Evolutionary conservation across 2,113 vertebrate genomes (phyloP), one percentile per base, ranked within the genome.

Genomic region (Corynorhinus townsendii): DNA sequence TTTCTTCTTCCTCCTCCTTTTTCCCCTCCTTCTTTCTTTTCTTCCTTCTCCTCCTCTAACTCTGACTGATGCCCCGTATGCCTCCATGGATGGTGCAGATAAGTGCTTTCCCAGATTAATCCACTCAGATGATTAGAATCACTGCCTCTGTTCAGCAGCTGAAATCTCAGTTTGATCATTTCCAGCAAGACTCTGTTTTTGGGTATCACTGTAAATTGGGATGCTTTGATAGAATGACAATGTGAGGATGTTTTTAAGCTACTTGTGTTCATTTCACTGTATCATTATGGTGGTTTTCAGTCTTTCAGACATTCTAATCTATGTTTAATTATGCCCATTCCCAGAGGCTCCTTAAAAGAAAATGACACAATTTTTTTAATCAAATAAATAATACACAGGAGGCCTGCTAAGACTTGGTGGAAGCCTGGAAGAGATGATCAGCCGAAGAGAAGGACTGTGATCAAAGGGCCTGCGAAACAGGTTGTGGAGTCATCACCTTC

Each of bases 251-350:
- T 94, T 95, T 93, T 94, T 84, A 77, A 95, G 92, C 47, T 90
- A 73, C 81, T 91, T 90, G 45, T 11, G 2, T 77, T 94, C 26
- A 0, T 81, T 85, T 93, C 76, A 35, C 35, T 54, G 6, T 62
- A 77, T 73, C 26, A 49, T 64, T 89, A 85, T 56, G 49, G 75
- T 79, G 73, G 79, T 47, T 92, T 89, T 93, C n/a, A 81, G 90
- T 92, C 81, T 95, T 96, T 93, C 68, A 73, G 88, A 92, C 88
- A 79, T 80, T 94, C 93, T 91, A 86, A 84, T 83, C 81, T 93
- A 40, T 87, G 87, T 56, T 97, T 96, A 94, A 95, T 96, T 96
- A 87, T 92, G 35, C 52, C 89, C 76, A 86, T 77, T 94, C 89
- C 85, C 93, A 91, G 47, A 96, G 87, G 79, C 43, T 93, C 76